Evolutionary conservation across 1,140 invertebrate genomes (phyloP).

Genomic region (Eubasilissa regina): DNA sequence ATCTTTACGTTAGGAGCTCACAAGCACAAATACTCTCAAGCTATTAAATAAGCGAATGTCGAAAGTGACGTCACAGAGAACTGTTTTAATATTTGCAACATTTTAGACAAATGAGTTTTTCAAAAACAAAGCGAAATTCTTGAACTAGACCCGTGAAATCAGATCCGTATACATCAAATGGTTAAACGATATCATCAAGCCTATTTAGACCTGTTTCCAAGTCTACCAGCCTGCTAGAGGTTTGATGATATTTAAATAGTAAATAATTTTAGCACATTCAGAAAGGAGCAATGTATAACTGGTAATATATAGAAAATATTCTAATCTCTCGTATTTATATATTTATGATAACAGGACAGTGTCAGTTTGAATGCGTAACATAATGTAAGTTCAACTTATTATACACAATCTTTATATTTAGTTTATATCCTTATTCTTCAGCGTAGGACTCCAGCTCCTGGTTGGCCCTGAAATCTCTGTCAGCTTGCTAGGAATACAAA

Average conservation of each 20-base stretch:
- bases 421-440: slow-evolving; percentile 48
- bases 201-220: slow-evolving; percentile 32
- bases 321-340: slow-evolving; percentile 14
- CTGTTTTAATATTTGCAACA: no score
- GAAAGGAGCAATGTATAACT: no score
- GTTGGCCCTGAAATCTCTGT: slow-evolving; percentile 57
- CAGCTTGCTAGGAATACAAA: slow-evolving; percentile 54
- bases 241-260: not conserved
- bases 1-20: not conserved
- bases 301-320: not conserved
- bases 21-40: slow-evolving; percentile 1
- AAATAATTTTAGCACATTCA: not conserved
- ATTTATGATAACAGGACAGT: slow-evolving; percentile 18
- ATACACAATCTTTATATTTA: slow-evolving; percentile 46
- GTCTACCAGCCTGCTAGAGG: slow-evolving; percentile 34
- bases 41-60: slow-evolving; percentile 4
- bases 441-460: slow-evolving; percentile 49
- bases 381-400: slow-evolving; percentile 41
- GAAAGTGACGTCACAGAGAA: not conserved
- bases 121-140: no score
- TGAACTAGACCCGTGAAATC: no score
- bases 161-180: no score
- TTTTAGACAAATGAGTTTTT: no score
- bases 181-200: not conserved
- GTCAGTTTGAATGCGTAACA: slow-evolving; percentile 19